A percentile compares a stretch with the other conserved stretches of the same genome.
Conservation (phyloP, 2,797 vertebrate species). For the Melanogrammus aeglefinus region DNA sequence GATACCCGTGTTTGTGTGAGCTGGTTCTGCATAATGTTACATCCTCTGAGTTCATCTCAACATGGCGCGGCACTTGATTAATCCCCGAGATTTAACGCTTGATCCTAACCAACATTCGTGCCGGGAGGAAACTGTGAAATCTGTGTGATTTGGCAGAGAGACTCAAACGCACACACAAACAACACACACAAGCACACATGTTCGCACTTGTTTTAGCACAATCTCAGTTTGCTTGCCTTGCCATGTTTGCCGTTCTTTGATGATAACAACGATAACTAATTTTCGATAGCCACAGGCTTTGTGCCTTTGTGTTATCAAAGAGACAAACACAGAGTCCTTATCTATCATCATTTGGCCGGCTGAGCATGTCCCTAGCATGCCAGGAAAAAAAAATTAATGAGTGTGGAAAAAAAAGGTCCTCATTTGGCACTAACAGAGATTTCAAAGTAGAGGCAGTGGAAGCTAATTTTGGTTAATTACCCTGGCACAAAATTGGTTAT, state of each 20-base stretch:
- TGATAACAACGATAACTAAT: constrained; percentile 68
- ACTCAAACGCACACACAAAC: neutral
- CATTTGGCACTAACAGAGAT: constrained; percentile 34
- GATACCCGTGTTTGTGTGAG: neutral
- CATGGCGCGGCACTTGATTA: neutral
- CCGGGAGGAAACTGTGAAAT: neutral
- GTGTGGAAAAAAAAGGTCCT: neutral
- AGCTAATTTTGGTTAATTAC: constrained; percentile 49
- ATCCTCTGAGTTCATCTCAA: neutral
- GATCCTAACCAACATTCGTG: neutral
- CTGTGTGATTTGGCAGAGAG: neutral
- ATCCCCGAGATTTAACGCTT: neutral
- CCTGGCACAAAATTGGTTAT: constrained; percentile 31
- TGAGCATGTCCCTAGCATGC: constrained; percentile 34
- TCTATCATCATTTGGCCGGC: constrained; percentile 34
- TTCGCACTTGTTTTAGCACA: constrained; percentile 34
- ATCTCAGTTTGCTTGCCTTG: constrained; percentile 41
- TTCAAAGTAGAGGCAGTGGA: constrained; percentile 36
- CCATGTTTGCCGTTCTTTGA: constrained; percentile 47
- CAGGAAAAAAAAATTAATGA: constrained; percentile 14
- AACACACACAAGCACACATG: neutral
- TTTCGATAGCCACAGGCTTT: constrained; percentile 51
- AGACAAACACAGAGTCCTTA: constrained; percentile 43
- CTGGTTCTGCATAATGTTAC: neutral
- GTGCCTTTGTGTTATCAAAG: constrained; percentile 52